A percentile compares a stretch with the other conserved stretches of the same genome.
These are phyloP conservation scores for Eueides isabella DNA, from an alignment of 1,140 invertebrate genomes.

Conservation along the genomic window DNA sequence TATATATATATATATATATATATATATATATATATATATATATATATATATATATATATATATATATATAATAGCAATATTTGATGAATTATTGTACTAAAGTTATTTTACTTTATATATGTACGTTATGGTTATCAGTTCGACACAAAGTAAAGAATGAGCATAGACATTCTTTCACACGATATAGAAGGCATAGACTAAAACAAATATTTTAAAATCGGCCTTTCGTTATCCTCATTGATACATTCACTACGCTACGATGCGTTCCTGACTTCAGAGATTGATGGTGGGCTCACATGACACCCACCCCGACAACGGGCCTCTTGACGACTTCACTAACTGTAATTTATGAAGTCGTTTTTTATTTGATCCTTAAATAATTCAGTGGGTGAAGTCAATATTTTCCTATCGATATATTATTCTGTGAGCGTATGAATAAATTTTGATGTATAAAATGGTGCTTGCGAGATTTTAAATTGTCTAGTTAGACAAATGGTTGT, in stretches of 20 bases:
- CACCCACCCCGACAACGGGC: conserved; percentile 68
- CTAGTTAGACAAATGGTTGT: not conserved
- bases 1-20: no score
- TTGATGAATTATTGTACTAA: no score
- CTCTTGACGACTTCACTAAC: conserved; percentile 78
- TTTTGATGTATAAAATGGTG: not conserved
- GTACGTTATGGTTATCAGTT: no score
- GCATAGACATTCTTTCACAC: no score
- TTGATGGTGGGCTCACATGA: conserved; percentile 79
- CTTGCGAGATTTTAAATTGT: not conserved
- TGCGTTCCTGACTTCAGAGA: conserved; percentile 65
- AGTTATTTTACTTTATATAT: no score
- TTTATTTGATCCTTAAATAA: conserved; percentile 4
- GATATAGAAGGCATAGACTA: not conserved
- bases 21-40: no score
- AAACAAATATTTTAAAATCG: not conserved
- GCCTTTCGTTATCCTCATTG: conserved; percentile 22
- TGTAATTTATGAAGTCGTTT: conserved; percentile 72
- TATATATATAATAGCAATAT: no score
- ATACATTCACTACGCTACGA: conserved; percentile 37
- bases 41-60: no score
- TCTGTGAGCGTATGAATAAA: not conserved
- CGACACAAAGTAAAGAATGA: no score
- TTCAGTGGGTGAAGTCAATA: not conserved
- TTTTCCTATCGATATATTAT: conserved; percentile 14